Conservation (phyloP, 2,888 invertebrate genomes). For the Tinea trinotella region DNA sequence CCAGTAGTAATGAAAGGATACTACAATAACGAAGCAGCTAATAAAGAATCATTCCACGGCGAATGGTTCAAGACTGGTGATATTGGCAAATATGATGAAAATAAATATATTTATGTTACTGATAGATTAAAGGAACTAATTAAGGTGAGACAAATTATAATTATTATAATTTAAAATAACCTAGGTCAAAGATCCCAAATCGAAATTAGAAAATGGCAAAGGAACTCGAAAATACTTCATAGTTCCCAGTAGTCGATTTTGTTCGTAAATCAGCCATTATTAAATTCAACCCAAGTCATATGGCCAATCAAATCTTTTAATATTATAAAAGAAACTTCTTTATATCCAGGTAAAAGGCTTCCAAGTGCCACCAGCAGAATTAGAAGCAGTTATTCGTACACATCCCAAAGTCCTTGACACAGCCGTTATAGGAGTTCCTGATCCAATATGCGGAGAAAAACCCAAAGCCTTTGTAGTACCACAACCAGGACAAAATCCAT, state of each 20-base stretch:
- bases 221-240: too few relatives aligned
- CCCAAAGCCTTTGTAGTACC: conserved; percentile 82
- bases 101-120: conserved; percentile 77
- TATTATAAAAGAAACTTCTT: neutral
- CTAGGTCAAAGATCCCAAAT: too few relatives aligned
- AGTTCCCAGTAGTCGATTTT: too few relatives aligned
- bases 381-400: conserved; percentile 81
- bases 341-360: conserved; percentile 76
- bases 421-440: conserved; percentile 86
- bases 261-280: too few relatives aligned
- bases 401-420: conserved; percentile 85
- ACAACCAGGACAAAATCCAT: conserved; percentile 48
- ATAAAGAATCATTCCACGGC: conserved; percentile 74
- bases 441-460: conserved; percentile 79
- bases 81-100: conserved; percentile 77
- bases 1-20: conserved; percentile 78
- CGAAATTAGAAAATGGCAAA: too few relatives aligned
- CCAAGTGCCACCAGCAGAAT: conserved; percentile 91
- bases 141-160: conserved; percentile 59
- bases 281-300: too few relatives aligned
- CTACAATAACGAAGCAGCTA: conserved; percentile 79
- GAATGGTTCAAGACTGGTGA: conserved; percentile 88
- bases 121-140: conserved; percentile 88
- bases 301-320: too few relatives aligned
- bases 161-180: too few relatives aligned